phyloP scores from a whole-genome alignment of 1,140 invertebrate species.

The Lasaia peninsularis region DNA sequence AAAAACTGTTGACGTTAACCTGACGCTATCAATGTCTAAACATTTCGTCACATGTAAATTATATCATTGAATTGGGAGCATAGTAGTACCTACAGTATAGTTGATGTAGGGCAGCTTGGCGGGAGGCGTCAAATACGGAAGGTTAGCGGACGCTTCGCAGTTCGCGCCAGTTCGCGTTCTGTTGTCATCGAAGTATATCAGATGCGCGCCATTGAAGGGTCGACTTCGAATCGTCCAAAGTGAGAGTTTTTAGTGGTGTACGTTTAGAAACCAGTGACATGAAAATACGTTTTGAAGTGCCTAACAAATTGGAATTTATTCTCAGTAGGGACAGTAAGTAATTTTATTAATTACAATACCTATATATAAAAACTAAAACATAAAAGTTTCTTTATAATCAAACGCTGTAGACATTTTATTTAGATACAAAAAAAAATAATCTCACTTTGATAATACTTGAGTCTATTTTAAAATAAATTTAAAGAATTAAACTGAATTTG shows the following conservation, averaged over 20 bases:
- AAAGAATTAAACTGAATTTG: not conserved
- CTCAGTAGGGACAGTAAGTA: conserved; percentile 55
- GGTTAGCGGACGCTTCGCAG: conserved; percentile 37
- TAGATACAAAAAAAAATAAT: no score
- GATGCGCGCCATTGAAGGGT: conserved; percentile 48
- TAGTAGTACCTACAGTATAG: conserved; percentile 40
- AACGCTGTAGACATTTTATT: no score
- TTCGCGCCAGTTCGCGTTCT: conserved; percentile 46
- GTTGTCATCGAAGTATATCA: conserved; percentile 58
- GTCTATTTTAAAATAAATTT: not conserved
- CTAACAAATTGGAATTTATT: conserved; percentile 70
- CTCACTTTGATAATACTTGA: no score
- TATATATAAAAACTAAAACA: no score
- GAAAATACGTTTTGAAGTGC: conserved; percentile 72
- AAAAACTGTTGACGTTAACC: conserved; percentile 4
- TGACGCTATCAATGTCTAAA: conserved; percentile 37
- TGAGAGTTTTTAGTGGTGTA: conserved; percentile 26
- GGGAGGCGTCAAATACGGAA: conserved; percentile 66
- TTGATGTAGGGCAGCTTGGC: conserved; percentile 67
- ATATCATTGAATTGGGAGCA: conserved; percentile 50
- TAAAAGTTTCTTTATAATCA: no score
- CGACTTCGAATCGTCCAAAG: conserved; percentile 36
- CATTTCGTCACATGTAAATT: conserved; percentile 61
- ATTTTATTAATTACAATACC: no score
- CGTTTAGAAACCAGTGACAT: conserved; percentile 46